Evolutionary conservation across 2,113 vertebrate genomes (phyloP).

Genomic region (Rhea americana): DNA sequence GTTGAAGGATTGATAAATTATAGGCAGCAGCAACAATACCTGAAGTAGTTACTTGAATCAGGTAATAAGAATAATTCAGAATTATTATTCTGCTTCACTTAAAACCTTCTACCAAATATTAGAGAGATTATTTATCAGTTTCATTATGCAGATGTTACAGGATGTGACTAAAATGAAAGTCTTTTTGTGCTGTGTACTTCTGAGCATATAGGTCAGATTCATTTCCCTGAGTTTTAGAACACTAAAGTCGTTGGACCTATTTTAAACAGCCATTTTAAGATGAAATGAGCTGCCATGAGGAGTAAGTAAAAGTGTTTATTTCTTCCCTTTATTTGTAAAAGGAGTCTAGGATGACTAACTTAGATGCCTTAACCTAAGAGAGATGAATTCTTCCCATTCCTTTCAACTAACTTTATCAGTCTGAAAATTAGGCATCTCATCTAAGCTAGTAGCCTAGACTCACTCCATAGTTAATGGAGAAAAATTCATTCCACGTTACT

Average conservation of each 20-base stretch:
- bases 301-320: slow-evolving; percentile 15
- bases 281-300: slow-evolving; percentile 1
- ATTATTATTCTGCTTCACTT: neutral
- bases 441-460: neutral
- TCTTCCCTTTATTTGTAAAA: neutral
- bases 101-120: neutral
- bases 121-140: slow-evolving; percentile 21
- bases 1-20: too few relatives aligned
- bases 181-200: neutral
- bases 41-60: neutral
- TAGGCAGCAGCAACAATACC: too few relatives aligned
- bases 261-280: slow-evolving; percentile 10
- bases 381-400: slow-evolving; percentile 9
- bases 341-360: neutral
- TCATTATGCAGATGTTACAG: neutral
- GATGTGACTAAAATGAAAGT: neutral
- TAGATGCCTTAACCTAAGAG: neutral
- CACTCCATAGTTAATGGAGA: neutral
- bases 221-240: slow-evolving; percentile 10
- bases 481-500: neutral
- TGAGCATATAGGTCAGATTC: neutral
- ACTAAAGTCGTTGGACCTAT: slow-evolving; percentile 15
- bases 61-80: slow-evolving; percentile 19
- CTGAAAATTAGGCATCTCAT: neutral
- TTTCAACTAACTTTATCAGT: slow-evolving; percentile 17